Evolutionary conservation across 2,113 vertebrate species (phyloP), one percentile per base, ranked within the genome.

Genomic region (Mastomys natalensis): DNA sequence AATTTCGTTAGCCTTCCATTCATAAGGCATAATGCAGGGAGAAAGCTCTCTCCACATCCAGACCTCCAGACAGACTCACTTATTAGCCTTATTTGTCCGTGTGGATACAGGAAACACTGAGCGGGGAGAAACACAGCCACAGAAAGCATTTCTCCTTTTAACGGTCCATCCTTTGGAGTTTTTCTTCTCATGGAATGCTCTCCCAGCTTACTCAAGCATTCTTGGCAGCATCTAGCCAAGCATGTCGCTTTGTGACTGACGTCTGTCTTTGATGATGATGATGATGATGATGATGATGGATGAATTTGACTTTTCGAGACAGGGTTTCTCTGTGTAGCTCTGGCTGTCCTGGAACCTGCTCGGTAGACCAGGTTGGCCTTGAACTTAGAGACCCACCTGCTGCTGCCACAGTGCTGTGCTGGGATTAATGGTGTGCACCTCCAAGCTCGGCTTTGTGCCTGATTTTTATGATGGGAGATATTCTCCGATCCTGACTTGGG

Each of bases 1-100:
- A 97, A 94, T 96, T 97, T 97, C 91, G 96, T 98, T 97, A 97
- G 88, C 96, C n/a, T 90, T 97, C 88, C 92, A 95, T 97, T 97
- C 94, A 96, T 91, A 98, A 72, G 62, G 88, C 53, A 87, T 95
- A 97, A 98, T 95, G 74, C 37, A 93, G 29, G 51, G 40, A 97
- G 78, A 96, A 96, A 85, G 86, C n/a, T 12, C 37, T 95, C 93
- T 97, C 78, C 60, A 90, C 40, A 94, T 97, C 7, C 97, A 96
- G 97, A 43, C 94, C 95, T 97, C 98, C 84, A 90, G 68, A 92
- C 96, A 97, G 84, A n/a, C 85, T 85, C 62, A 78, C 55, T 87
- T 78, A 92, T 45, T 94, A 94, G 90, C 73, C 76, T 94, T 96
- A 95, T 95, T 90, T 92, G 82, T 95, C 93, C 93, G 91, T 74